A percentile compares a stretch with the other conserved stretches of the same genome.
Conservation (phyloP, 2,113 vertebrate species). For the Sprattus sprattus region DNA sequence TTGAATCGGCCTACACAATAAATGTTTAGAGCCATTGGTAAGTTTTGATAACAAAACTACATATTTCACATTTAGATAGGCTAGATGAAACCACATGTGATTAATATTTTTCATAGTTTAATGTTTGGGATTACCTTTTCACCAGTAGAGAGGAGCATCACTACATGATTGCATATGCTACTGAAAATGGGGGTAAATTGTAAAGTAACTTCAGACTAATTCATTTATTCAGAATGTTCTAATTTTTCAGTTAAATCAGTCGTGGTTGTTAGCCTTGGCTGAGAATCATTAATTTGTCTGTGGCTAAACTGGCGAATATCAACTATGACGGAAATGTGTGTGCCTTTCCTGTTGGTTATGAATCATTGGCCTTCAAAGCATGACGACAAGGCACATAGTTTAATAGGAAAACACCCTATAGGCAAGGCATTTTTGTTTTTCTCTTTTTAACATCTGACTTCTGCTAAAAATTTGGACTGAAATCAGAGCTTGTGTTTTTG, state of each 20-base stretch:
- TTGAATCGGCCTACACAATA: background rate
- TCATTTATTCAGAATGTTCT: background rate
- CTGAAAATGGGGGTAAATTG: background rate
- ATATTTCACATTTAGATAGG: background rate
- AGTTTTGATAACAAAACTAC: background rate
- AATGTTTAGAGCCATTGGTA: background rate
- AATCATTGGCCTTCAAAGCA: background rate
- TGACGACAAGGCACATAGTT: background rate
- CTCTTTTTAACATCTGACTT: constrained; percentile 1
- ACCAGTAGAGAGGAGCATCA: constrained; percentile 14
- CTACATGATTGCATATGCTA: background rate
- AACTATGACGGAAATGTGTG: background rate
- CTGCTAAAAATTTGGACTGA: background rate
- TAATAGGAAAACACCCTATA: background rate
- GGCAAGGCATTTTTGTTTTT: background rate
- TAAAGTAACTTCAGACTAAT: background rate
- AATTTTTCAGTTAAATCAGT: background rate
- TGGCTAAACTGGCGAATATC: background rate
- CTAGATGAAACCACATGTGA: background rate
- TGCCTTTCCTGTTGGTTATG: background rate
- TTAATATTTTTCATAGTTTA: background rate
- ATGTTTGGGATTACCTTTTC: background rate
- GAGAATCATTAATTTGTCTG: background rate
- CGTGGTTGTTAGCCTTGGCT: background rate
- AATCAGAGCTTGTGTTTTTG: background rate